phyloP scores from a whole-genome alignment of 2,888 invertebrate genomes.

The Diogma glabrata region DNA sequence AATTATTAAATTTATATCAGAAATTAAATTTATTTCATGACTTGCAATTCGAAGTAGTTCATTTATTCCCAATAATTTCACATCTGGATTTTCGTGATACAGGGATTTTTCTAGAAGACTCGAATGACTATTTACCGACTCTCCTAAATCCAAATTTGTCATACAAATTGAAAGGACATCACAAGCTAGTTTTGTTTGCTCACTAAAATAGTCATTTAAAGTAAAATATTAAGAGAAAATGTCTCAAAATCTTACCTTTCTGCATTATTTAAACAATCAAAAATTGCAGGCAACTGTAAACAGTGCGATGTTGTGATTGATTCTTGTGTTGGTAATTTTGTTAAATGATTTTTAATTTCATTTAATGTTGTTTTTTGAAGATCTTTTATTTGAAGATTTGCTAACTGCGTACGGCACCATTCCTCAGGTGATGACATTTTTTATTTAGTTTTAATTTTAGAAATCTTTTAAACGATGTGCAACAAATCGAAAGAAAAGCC shows the following conservation, averaged over 20 bases:
- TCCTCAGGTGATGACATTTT: constrained; percentile 27
- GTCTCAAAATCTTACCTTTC: constrained; percentile 32
- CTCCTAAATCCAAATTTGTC: constrained; percentile 47
- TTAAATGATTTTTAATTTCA: constrained; percentile 37
- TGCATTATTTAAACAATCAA: constrained; percentile 49
- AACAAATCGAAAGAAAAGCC: too few relatives aligned
- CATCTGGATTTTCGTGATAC: constrained; percentile 47
- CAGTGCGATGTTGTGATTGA: constrained; percentile 31
- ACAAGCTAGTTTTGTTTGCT: constrained; percentile 48
- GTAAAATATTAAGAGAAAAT: too few relatives aligned
- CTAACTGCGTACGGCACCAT: constrained; percentile 39
- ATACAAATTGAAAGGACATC: constrained; percentile 54
- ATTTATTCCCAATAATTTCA: constrained; percentile 50
- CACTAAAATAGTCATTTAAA: too few relatives aligned
- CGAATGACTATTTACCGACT: constrained; percentile 47
- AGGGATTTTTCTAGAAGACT: constrained; percentile 48
- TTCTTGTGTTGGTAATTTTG: constrained; percentile 33
- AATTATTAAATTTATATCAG: constrained; percentile 14
- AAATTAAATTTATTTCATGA: constrained; percentile 14
- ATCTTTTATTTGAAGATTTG: constrained; percentile 36
- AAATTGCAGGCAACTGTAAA: constrained; percentile 46
- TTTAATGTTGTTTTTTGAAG: constrained; percentile 36
- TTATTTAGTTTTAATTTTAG: too few relatives aligned
- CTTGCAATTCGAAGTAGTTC: constrained; percentile 39
- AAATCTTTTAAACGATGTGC: too few relatives aligned